Percentiles rank a stretch among this genome's conserved stretches.
These are phyloP conservation scores for Indri indri DNA, from an alignment of 2,113 vertebrate species.

Conservation along the genomic window DNA sequence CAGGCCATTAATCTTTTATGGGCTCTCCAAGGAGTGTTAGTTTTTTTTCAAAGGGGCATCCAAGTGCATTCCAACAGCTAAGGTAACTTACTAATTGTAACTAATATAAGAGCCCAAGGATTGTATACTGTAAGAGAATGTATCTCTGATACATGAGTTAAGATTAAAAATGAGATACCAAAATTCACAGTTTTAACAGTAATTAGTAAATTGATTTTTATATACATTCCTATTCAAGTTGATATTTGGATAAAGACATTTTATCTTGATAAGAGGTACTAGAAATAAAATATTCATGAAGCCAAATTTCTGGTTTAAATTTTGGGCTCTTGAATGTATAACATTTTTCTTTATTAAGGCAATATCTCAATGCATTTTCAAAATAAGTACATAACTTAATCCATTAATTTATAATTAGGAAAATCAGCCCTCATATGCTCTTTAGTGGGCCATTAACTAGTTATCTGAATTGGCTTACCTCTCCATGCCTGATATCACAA, in stretches of 20 bases:
- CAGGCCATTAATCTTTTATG: not conserved
- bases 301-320: constrained; percentile 26
- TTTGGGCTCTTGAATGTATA: not conserved
- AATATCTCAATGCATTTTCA: not conserved
- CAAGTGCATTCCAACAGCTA: not conserved
- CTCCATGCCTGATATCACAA: not conserved
- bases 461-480: not conserved
- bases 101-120: constrained; percentile 1
- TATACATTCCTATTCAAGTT: constrained; percentile 14
- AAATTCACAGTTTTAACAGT: constrained; percentile 32
- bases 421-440: not conserved
- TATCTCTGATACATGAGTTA: not conserved
- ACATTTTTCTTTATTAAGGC: not conserved
- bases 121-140: not conserved
- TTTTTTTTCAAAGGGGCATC: not conserved
- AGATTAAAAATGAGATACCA: constrained; percentile 38
- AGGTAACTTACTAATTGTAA: constrained; percentile 4
- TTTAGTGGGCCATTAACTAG: not conserved
- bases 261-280: constrained; percentile 37
- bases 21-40: not conserved
- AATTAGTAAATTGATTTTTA: constrained; percentile 43
- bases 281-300: constrained; percentile 43
- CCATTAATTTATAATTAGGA: constrained; percentile 15
- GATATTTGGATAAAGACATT: constrained; percentile 37
- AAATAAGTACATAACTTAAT: not conserved